Percentiles rank a stretch among this genome's conserved stretches.
phyloP scores from a whole-genome alignment of 2,797 vertebrate genomes.

The Darevskia nairensis region DNA sequence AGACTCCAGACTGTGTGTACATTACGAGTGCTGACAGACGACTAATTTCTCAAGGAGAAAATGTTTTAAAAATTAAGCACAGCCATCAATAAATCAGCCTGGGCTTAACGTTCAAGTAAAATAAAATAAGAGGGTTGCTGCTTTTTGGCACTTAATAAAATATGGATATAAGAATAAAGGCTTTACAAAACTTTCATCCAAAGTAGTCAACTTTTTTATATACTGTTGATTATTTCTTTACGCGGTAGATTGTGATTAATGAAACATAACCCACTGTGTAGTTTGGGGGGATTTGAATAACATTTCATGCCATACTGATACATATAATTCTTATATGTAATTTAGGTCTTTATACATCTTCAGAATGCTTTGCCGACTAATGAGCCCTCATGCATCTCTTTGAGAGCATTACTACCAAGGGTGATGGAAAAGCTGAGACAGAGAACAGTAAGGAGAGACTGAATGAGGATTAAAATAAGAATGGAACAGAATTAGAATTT shows the following conservation, averaged over 20 bases:
- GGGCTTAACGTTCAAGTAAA: constrained; percentile 57
- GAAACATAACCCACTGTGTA: constrained; percentile 59
- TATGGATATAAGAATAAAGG: constrained; percentile 67
- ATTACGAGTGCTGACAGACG: constrained; percentile 69
- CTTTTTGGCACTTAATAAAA: constrained; percentile 73
- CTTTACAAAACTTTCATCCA: constrained; percentile 56
- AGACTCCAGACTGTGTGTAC: constrained; percentile 63
- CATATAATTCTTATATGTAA: constrained; percentile 45
- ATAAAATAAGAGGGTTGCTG: constrained; percentile 61
- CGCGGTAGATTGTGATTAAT: constrained; percentile 57
- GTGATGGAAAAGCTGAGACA: constrained; percentile 62
- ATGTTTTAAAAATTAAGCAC: constrained; percentile 78
- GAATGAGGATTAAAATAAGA: constrained; percentile 64
- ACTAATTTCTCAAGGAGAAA: constrained; percentile 74
- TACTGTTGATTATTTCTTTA: constrained; percentile 60
- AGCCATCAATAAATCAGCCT: constrained; percentile 73
- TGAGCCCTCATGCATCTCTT: constrained; percentile 63
- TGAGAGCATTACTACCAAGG: constrained; percentile 48
- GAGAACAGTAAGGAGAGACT: constrained; percentile 47
- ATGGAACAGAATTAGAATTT: constrained; percentile 30
- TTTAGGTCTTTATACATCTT: constrained; percentile 49
- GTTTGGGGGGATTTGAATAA: constrained; percentile 65
- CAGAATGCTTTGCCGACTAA: constrained; percentile 67
- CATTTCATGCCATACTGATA: constrained; percentile 38
- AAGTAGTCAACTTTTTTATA: constrained; percentile 55